Conservation (phyloP, 1,140 invertebrate genomes). For the Nomia melanderi region DNA sequence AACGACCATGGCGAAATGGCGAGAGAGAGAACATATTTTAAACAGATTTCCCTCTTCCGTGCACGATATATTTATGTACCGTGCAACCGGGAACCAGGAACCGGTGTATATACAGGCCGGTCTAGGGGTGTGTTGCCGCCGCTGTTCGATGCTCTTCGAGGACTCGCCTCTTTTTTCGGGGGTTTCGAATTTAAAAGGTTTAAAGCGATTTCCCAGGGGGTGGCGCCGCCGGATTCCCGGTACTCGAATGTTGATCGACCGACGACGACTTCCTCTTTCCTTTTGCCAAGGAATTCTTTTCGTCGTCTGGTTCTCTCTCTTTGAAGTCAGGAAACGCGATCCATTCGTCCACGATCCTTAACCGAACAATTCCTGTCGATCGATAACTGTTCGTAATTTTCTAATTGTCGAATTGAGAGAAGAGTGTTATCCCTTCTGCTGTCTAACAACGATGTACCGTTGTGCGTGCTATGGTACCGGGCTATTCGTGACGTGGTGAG, state of each 20-base stretch:
- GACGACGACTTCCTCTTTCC: slow-evolving; percentile 36
- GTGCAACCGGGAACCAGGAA: slow-evolving; percentile 49
- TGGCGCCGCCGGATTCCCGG: slow-evolving; percentile 69
- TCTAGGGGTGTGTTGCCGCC: slow-evolving; percentile 11
- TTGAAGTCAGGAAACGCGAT: slow-evolving; percentile 2
- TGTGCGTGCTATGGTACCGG: too few relatives aligned
- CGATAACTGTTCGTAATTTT: too few relatives aligned
- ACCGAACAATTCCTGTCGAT: too few relatives aligned
- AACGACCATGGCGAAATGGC: slow-evolving; percentile 80
- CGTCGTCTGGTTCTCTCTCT: slow-evolving; percentile 23
- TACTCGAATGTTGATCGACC: slow-evolving; percentile 65
- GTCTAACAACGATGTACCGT: too few relatives aligned
- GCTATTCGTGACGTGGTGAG: too few relatives aligned
- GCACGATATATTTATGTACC: slow-evolving; percentile 78
- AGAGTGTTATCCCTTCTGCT: too few relatives aligned
- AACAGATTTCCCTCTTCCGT: slow-evolving; percentile 78
- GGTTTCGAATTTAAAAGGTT: slow-evolving; percentile 79
- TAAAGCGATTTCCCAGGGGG: slow-evolving; percentile 80
- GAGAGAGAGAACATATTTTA: slow-evolving; percentile 78
- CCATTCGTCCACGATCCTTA: too few relatives aligned
- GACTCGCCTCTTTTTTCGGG: slow-evolving; percentile 50
- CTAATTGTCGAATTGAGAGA: too few relatives aligned
- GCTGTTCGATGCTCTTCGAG: slow-evolving; percentile 45
- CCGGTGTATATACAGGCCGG: not conserved
- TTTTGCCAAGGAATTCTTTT: slow-evolving; percentile 15